Evolutionary conservation across 2,888 invertebrate species (phyloP).

Genomic region (Schizotus pectinicornis): DNA sequence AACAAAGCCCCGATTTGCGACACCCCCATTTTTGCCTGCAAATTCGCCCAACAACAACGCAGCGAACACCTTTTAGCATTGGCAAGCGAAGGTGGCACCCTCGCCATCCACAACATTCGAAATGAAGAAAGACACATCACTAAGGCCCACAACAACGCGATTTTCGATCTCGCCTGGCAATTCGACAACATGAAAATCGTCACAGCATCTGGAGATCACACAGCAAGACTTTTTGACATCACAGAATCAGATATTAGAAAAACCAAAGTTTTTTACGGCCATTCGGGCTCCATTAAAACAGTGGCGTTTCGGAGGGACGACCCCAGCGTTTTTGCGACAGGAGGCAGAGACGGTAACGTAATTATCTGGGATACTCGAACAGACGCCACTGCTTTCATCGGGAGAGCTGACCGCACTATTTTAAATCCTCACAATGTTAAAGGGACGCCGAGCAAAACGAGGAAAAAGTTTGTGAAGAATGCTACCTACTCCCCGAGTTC

Average conservation of each 20-base stretch:
- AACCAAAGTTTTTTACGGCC: conserved; percentile 73
- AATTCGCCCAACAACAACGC: conserved; percentile 67
- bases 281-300: conserved; percentile 83
- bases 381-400: conserved; percentile 54
- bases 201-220: conserved; percentile 87
- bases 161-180: conserved; percentile 90
- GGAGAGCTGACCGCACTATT: conserved; percentile 75
- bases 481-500: conserved; percentile 20
- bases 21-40: conserved; percentile 81
- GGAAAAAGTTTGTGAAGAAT: conserved; percentile 22
- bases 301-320: conserved; percentile 75
- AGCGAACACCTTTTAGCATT: conserved; percentile 75
- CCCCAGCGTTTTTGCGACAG: conserved; percentile 82
- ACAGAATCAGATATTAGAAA: conserved; percentile 54
- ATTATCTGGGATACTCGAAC: conserved; percentile 83
- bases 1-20: conserved; percentile 65
- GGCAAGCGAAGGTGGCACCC: conserved; percentile 85
- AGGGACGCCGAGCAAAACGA: conserved; percentile 63
- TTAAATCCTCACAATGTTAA: conserved; percentile 66
- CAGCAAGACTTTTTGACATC: conserved; percentile 80
- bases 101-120: conserved; percentile 65
- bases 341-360: conserved; percentile 84
- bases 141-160: conserved; percentile 82
- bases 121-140: conserved; percentile 56
- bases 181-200: conserved; percentile 77